Evolutionary conservation across 2,113 vertebrate genomes (phyloP).

Genomic region (Heterocephalus glaber): DNA sequence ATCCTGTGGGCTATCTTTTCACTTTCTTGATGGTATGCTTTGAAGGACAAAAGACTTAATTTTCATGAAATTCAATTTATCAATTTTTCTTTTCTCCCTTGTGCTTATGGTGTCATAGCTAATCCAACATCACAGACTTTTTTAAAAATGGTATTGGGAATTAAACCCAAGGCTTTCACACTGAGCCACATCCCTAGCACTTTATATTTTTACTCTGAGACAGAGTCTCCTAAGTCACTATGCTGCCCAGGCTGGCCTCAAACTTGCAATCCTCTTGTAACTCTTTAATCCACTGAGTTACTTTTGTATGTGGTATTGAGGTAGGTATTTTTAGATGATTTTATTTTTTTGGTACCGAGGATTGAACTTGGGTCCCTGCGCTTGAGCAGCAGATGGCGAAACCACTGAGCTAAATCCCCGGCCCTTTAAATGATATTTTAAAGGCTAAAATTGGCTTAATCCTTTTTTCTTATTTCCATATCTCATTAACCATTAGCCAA

Average conservation of each 20-base stretch:
- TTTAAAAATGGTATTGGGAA: neutral
- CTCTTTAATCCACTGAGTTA: neutral
- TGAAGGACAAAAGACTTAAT: neutral
- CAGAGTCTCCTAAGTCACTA: neutral
- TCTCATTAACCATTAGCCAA: neutral
- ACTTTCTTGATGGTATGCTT: neutral
- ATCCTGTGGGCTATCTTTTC: neutral
- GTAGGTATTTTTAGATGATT: neutral
- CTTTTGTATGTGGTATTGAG: neutral
- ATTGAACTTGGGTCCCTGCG: too few species aligned
- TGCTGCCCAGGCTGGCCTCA: neutral
- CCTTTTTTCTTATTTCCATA: neutral
- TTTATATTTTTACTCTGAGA: neutral
- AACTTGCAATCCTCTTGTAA: neutral
- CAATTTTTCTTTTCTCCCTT: neutral
- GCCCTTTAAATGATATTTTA: slow-evolving; percentile 5
- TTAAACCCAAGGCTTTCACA: neutral
- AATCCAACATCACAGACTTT: neutral
- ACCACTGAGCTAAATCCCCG: too few species aligned
- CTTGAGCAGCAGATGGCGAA: too few species aligned
- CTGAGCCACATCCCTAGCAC: neutral
- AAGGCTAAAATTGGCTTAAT: neutral
- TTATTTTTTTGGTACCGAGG: too few species aligned
- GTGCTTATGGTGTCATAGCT: neutral
- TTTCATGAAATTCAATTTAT: neutral